Base-by-base conservation (phyloP, 2,888 invertebrate species). In the Drosophila robusta region DNA sequence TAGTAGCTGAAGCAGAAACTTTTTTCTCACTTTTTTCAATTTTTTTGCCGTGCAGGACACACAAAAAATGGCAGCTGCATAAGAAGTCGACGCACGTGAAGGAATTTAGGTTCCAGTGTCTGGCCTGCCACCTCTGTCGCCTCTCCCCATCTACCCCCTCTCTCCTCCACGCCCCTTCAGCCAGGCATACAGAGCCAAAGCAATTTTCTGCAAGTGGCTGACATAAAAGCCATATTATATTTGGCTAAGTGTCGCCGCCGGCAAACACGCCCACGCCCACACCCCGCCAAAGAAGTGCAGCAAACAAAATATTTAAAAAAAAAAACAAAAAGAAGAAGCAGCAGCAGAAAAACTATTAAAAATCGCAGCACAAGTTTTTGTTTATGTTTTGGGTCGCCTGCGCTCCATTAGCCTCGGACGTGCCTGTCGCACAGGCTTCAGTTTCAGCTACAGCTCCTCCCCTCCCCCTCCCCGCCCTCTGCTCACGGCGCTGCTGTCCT, bases 221-320 rank as follows among this genome's bases (percentile, higher is more conserved):
- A 83, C 83, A 83, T 87, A 87, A 83, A 83, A 83, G 83, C 87
- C 87, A 87, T 80, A 83, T 83, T 87, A 83, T 87, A 83, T 83
- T 84, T 83, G 87, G 83, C 87, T 80, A 83, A 83, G 83, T 83
- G 83, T 83, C 83, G 87, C 83, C 84, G 80, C 62, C 78, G 83
- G 81, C 84, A 64, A 64, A 66, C 68, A 77, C 58, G 47, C 58
- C 41, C 62, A 50, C 49, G 16, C 47, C 26, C 46, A 45, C 52
- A 22, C 29, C 24, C 29, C 6, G 4, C 4, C 14, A 11, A 29
- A 41, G 36, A 52, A 62, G 54, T 67, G 66, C 75, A 63, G 49
- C 52, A 65, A 26, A 54, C 47, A 44, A 50, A 38, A 46, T 34
- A 38, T 24, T 46, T 18, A 24, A 47, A 50, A 51, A 52, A 44